Base-by-base conservation (phyloP, 2,888 invertebrate genomes). In the Drosophila testacea region DNA sequence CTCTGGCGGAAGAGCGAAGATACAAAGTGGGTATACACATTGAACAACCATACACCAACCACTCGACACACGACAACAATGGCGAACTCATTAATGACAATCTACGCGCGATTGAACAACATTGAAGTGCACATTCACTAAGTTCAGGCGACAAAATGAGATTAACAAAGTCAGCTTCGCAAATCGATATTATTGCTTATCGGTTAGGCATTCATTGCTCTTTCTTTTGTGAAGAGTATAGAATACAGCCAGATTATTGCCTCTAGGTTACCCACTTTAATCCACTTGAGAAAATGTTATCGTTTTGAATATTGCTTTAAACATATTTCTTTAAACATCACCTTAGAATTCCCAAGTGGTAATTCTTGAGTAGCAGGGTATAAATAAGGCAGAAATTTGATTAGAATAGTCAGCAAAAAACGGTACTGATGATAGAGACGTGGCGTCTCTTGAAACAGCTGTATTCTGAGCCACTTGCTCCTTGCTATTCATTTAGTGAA, bases 71-170 rank as follows among this genome's bases (percentile, higher is more conserved):
- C 52, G 42, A 22, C 59, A 63, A 57, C 70, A 69, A 59, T 54
- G 47, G 50, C 66, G 38, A 73, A 54, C 44, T 67, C 63, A 63
- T 69, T 73, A 73, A 77, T 77, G 73, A 66, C 69, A 73, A 63
- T 54, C 48, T n/a, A 65, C 56, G 73, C 73, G 62, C 73, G 44
- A 76, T 73, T 76, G 73, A 60, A 42, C 67, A 76, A 50, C 39
- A 55, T 6, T 55, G 28, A 52, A 48, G 56, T 48, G 5, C 61
- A 69, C 22, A 22, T 22, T 22, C 22, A 9, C 32, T 6, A 32
- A 32, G 56, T 48, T 4, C 61, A 69, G 69, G 65, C 75, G 70
- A 55, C 48, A 50, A 61, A 69, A 59, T 48, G 28, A 47, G 30
- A n/a, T 10, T n/a, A 48, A 59, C 59, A 59, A 59, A 48, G 55